Evolutionary conservation across 2,113 vertebrate species (phyloP), one percentile per base, ranked within the genome.

Genomic region (Colistium nudipinnis): DNA sequence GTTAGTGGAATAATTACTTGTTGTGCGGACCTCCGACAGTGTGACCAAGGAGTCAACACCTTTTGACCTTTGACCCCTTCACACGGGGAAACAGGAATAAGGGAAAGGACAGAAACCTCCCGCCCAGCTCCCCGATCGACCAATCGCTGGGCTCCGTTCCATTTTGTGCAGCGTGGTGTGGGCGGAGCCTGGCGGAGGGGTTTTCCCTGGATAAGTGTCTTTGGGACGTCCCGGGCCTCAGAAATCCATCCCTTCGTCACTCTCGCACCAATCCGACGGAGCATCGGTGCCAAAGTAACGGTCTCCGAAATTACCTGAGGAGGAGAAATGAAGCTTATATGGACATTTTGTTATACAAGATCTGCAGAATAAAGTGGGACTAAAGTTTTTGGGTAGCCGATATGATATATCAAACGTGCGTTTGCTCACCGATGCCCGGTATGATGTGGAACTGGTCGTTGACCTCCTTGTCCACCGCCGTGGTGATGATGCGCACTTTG

Each of bases 361-460:
- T 3, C 17, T 44, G 41, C 41, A 19, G 41, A 20, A 16, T 14
- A 1, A 20, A 3, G 22, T 25, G n/a, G n/a, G n/a, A n/a, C n/a
- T n/a, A n/a, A n/a, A n/a, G n/a, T n/a, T n/a, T n/a, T n/a, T n/a
- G n/a, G n/a, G n/a, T n/a, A n/a, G n/a, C n/a, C n/a, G n/a, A n/a
- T n/a, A n/a, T n/a, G n/a, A n/a, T n/a, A n/a, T n/a, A n/a, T n/a
- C n/a, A n/a, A n/a, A n/a, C n/a, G n/a, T n/a, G n/a, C n/a, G n/a
- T n/a, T n/a, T n/a, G n/a, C 94, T 93, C 83, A 97, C 95, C 96
- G 0, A 97, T 96, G 81, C 95, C 96, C 0, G 96, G 96, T 38
- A 96, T 95, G 84, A 97, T 97, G 90, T 96, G 95, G 86, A 96
- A 96, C 80, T 95, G 92, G 53, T 96, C 94, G 0, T 94, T 97